phyloP scores from a whole-genome alignment of 1,140 invertebrate genomes.

The Microplitis mediator region DNA sequence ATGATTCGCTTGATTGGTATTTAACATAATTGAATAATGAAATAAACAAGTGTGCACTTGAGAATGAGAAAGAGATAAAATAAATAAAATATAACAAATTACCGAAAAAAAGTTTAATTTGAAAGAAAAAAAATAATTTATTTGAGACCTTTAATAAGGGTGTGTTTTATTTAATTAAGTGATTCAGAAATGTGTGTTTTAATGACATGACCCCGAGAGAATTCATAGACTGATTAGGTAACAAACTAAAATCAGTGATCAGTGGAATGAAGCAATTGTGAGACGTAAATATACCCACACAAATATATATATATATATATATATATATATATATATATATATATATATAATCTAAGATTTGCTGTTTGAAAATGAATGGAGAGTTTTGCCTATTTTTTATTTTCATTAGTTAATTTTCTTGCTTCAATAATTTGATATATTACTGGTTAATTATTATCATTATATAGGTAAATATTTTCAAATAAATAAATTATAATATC shows the following conservation, averaged over 20 bases:
- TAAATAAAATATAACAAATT: conserved; percentile 25
- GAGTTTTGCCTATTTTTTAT: not conserved
- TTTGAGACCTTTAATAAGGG: not conserved
- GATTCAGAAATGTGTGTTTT: conserved; percentile 8
- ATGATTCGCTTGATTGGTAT: not conserved
- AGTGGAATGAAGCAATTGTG: conserved; percentile 2
- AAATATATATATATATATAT: not conserved
- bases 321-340: too few species aligned
- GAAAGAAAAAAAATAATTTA: conserved; percentile 26
- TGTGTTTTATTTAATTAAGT: conserved; percentile 5
- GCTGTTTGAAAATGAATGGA: not conserved
- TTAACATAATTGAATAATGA: not conserved
- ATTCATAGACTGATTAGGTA: conserved; percentile 37
- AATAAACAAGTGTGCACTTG: not conserved
- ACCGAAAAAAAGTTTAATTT: conserved; percentile 26
- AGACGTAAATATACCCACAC: not conserved
- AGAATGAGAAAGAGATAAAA: not conserved
- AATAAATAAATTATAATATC: too few species aligned
- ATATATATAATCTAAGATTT: not conserved
- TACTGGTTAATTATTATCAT: not conserved
- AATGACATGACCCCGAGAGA: conserved; percentile 20
- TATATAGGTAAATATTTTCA: too few species aligned
- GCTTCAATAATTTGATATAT: not conserved
- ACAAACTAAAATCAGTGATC: conserved; percentile 32
- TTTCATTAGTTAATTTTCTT: not conserved